Base-by-base conservation (phyloP, 2,797 vertebrate genomes). In the Apogon hyalosoma region DNA sequence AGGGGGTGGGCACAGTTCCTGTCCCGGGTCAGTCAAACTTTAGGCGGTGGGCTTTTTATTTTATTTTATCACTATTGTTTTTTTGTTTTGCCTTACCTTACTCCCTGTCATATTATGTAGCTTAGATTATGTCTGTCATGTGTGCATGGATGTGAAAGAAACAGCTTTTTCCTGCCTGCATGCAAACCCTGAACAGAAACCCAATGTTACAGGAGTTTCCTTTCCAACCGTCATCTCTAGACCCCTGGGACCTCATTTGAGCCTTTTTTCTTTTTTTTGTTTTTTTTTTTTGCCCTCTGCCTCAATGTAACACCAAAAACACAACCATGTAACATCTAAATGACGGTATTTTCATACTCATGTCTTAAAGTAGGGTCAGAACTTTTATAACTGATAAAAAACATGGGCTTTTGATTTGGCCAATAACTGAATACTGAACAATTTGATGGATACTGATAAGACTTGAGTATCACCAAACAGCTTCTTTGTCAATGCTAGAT, bases 11-110 rank as follows among this genome's bases (percentile, higher is more conserved):
- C 76, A 54, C 77, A 68, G 75, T 87, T 87, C 80, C 80, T 86
- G 80, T 83, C 82, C 80, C 74, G 51, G 65, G 54, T 4, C 36
- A 43, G 51, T 79, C 71, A 80, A 87, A 84, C 43, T 85, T 85
- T 65, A 53, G 86, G 87, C 84, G 85, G 78, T 14, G 79, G 57
- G 73, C 13, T 43, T 71, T 12, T 11, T 53, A 51, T 56, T 31
- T 64, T 24, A 28, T 48, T 52, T 31, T 31, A 3, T n/a, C 4
- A 24, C 4, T 24, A 24, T 28, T 28, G 1, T 28, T 28, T 5
- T 28, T 28, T 28, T 28, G 6, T 33, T 56, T 2, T 12, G 15
- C 7, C 11, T 8, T 15, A 8, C 4, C 8, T 58, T 15, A 11
- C 24, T 10, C 7, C 36, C 39, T 18, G 58, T 56, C 51, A 33